Conservation (phyloP, 1,140 invertebrate genomes). For the Telenomus remus region DNA sequence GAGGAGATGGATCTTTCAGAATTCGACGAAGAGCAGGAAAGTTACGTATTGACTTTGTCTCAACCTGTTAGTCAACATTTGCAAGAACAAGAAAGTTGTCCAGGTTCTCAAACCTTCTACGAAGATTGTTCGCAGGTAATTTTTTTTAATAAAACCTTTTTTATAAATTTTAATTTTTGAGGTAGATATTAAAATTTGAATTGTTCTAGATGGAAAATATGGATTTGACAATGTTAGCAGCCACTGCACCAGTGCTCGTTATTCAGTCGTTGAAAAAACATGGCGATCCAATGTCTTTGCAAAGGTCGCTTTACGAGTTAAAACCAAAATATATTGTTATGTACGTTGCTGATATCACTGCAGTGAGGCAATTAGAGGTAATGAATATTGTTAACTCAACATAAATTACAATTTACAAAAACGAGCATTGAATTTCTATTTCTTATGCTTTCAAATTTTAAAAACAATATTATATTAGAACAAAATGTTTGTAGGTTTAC, state of each 20-base stretch:
- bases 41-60: constrained; percentile 82
- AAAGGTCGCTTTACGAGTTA: constrained; percentile 80
- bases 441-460: too few species aligned
- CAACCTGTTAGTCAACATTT: constrained; percentile 72
- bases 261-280: constrained; percentile 86
- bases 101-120: constrained; percentile 74
- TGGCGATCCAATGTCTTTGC: constrained; percentile 82
- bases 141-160: background rate
- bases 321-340: constrained; percentile 90
- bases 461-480: too few species aligned
- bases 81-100: constrained; percentile 51
- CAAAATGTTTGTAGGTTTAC: constrained; percentile 80
- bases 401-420: too few species aligned
- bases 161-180: too few species aligned
- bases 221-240: constrained; percentile 78
- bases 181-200: too few species aligned
- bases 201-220: constrained; percentile 78
- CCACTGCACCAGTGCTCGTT: constrained; percentile 79
- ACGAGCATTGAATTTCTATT: too few species aligned
- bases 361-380: constrained; percentile 92
- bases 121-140: constrained; percentile 81
- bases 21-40: constrained; percentile 77
- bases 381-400: background rate
- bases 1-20: constrained; percentile 67
- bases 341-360: constrained; percentile 92